Evolutionary conservation across 2,888 invertebrate species (phyloP).

Genomic region (Ramazzottius varieornatus): DNA sequence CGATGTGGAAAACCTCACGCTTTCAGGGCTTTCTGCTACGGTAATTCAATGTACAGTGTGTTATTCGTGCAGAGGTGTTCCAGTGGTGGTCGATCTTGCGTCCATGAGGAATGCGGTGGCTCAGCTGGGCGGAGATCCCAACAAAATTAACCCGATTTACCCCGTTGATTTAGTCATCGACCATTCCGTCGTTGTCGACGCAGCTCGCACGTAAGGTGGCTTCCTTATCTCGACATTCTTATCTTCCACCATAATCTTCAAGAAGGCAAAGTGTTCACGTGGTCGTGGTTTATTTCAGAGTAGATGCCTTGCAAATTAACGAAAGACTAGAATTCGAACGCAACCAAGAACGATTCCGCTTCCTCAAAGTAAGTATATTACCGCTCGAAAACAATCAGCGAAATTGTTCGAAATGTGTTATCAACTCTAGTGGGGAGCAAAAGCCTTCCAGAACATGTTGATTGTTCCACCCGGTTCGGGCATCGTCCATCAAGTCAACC

Average conservation of each 20-base stretch:
- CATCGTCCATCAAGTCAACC: constrained; percentile 91
- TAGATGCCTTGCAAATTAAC: constrained; percentile 64
- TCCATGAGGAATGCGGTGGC: constrained; percentile 90
- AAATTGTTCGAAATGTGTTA: not conserved
- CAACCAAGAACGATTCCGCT: constrained; percentile 78
- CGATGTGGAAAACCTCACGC: too few relatives aligned
- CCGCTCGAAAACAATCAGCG: not conserved
- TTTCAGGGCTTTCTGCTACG: too few relatives aligned
- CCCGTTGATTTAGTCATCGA: constrained; percentile 94
- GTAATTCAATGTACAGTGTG: too few relatives aligned
- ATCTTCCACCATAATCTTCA: not conserved
- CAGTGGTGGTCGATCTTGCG: constrained; percentile 92
- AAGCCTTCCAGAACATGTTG: constrained; percentile 75
- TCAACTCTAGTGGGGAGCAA: constrained; percentile 73
- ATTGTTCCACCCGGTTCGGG: constrained; percentile 95
- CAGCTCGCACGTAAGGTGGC: constrained; percentile 32
- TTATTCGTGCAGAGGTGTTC: constrained; percentile 48
- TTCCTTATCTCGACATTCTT: not conserved
- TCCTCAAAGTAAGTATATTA: constrained; percentile 45
- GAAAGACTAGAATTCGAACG: constrained; percentile 79
- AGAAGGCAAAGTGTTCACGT: not conserved
- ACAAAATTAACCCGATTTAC: constrained; percentile 82
- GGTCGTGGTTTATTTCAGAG: constrained; percentile 30
- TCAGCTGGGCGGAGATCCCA: constrained; percentile 54
- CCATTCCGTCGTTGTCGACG: constrained; percentile 91